Evolutionary conservation across 2,113 vertebrate genomes (phyloP), one percentile per base, ranked within the genome.

Genomic region (Leptobrachium leishanense): DNA sequence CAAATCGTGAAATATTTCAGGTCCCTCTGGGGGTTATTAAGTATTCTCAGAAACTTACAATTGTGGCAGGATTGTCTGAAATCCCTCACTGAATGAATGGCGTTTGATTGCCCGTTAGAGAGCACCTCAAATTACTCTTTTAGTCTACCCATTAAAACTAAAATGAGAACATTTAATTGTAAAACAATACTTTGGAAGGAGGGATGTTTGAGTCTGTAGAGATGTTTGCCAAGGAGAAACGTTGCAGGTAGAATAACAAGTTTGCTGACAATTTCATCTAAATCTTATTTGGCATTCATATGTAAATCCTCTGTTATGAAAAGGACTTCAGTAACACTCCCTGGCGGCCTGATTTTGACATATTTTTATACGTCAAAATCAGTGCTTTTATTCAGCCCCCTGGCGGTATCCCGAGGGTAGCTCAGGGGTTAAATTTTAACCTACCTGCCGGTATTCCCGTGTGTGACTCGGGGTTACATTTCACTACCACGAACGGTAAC

Each of bases 1-100:
- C 41, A 72, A 43, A 79, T 79, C 69, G 43, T 44, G 20, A 79
- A 79, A 79, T 79, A 79, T 79, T 72, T 79, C 59, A 72, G 11
- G 68, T 66, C 62, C 70, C 77, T 66, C 39, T 54, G 46, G 77
- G 77, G 39, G 66, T 79, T 76, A 75, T 75, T 75, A 75, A 75
- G 66, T 65, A 65, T 79, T 57, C 59, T 79, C 68, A 39, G 63
- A 71, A 70, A 70, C 41, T 15, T 71, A 63, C 76, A 79, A 72
- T 72, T 79, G 59, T 63, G n/a, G 55, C 40, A 53, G 43, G 44
- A 71, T 53, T 46, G 57, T 53, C 68, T 76, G 64, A 68, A 75
- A 76, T 69, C 43, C 55, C 66, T 59, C 66, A 68, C 9, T 77
- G 75, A 69, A 65, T 68, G 54, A 77, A 77, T 79, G 42, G 76